Evolutionary conservation across 2,888 invertebrate species (phyloP), one percentile per base, ranked within the genome.

Genomic region (Schizaphis graminum): DNA sequence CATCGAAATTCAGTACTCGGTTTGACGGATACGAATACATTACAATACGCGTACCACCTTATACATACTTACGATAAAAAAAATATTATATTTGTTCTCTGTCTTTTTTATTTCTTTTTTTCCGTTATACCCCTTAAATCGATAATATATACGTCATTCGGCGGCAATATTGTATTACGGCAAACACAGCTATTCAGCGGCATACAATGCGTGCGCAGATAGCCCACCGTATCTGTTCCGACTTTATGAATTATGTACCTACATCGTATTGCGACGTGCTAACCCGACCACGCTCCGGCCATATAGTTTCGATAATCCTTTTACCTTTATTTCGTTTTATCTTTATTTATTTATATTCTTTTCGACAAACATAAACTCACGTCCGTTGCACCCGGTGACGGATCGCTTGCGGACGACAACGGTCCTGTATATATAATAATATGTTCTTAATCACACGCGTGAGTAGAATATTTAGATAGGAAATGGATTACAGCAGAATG

Each of bases 401-500:
- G 77, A 91, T 53, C 61, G 56, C 41, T 77, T 56, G 56, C 16
- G 28, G 21, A 56, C 84, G 44, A 56, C 28, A 53, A 88, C 13
- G 44, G 77, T 47, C 44, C 86, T 47, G 44, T 47, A 47, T 47
- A 28, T 28, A 44, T 86, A 86, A n/a, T n/a, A n/a, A 86, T 86
- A 47, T 86, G 47, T 47, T 44, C 47, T 44, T 24, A 44, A 67
- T 61, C 61, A 49, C 90, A 56, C 56, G 91, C 77, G 41, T 56
- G 84, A 53, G 56, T 87, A 56, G 91, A 91, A 84, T 41, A 91
- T 47, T 77, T 44, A 84, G 84, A 77, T 35, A 26, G 91, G n/a
- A 56, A 91, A 91, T 61, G 24, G 53, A 84, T 56, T 91, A 53
- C 24, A 49, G 53, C 41, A 44, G n/a, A 91, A 91, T n/a, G 87